These are phyloP conservation scores for Mesorhabditis sp. DNA, from an alignment of 2,888 invertebrate species.

Conservation along the genomic window DNA sequence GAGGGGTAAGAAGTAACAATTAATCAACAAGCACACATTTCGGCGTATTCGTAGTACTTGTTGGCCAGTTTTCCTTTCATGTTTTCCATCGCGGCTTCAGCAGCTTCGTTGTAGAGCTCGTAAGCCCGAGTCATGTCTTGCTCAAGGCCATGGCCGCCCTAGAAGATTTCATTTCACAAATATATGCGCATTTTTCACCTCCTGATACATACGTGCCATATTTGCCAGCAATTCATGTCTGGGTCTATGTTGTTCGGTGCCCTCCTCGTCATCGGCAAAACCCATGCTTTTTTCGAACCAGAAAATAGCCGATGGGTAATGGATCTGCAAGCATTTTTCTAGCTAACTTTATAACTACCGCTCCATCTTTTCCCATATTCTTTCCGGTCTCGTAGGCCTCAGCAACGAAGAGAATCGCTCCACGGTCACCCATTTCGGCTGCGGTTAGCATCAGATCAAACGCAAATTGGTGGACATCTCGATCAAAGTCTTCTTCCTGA, in stretches of 20 bases:
- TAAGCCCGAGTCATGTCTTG: constrained; percentile 62
- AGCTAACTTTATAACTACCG: constrained; percentile 13
- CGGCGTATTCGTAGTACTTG: constrained; percentile 56
- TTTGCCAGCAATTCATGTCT: constrained; percentile 61
- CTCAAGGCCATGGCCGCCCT: constrained; percentile 61
- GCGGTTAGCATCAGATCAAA: constrained; percentile 60
- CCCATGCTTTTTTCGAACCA: constrained; percentile 42
- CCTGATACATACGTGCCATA: constrained; percentile 62
- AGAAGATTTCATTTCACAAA: background rate
- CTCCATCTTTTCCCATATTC: constrained; percentile 21
- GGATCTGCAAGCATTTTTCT: background rate
- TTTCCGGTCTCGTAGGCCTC: constrained; percentile 63
- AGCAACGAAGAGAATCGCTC: constrained; percentile 64
- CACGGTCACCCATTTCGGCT: constrained; percentile 63
- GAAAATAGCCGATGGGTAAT: constrained; percentile 32
- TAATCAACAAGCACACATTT: constrained; percentile 35
- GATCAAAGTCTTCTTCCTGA: constrained; percentile 48
- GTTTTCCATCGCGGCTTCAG: constrained; percentile 64
- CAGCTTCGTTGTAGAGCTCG: constrained; percentile 64
- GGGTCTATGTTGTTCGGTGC: constrained; percentile 18
- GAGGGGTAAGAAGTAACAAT: background rate
- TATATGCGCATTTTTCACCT: constrained; percentile 54
- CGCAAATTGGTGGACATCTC: constrained; percentile 52
- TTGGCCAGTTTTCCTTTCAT: constrained; percentile 65
- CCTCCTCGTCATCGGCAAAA: constrained; percentile 53